Percentiles rank a stretch among this genome's conserved stretches.
These are phyloP conservation scores for Fistularia commersonii DNA, from an alignment of 2,797 vertebrate species.

Conservation along the genomic window DNA sequence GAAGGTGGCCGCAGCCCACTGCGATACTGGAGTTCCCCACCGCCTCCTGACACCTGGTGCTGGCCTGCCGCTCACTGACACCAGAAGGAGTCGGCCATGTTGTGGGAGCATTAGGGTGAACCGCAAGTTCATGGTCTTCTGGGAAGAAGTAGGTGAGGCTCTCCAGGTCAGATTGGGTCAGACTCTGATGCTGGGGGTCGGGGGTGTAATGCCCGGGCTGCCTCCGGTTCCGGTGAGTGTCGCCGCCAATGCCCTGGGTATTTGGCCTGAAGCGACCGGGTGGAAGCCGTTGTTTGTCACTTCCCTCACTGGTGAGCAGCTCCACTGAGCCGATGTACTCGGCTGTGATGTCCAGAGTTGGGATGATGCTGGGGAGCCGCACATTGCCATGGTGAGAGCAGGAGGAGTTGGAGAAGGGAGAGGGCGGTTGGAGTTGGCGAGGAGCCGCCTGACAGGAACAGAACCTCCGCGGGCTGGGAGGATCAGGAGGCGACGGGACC, in stretches of 20 bases:
- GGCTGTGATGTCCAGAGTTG: conserved; percentile 79
- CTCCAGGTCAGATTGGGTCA: conserved; percentile 73
- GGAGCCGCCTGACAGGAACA: conserved; percentile 74
- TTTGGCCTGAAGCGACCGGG: neutral
- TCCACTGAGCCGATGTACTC: conserved; percentile 73
- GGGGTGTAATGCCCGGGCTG: conserved; percentile 65
- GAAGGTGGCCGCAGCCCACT: conserved; percentile 69
- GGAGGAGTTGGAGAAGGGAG: conserved; percentile 35
- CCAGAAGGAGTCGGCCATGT: conserved; percentile 83
- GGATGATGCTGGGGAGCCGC: conserved; percentile 76
- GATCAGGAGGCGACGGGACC: conserved; percentile 46
- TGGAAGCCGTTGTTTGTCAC: conserved; percentile 23
- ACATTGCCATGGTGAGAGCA: conserved; percentile 70
- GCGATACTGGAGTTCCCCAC: conserved; percentile 81
- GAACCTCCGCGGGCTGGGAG: conserved; percentile 51
- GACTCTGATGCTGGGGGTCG: conserved; percentile 63
- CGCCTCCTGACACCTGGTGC: conserved; percentile 65
- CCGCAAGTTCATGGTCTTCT: conserved; percentile 76
- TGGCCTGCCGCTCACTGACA: conserved; percentile 64
- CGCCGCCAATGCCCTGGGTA: neutral
- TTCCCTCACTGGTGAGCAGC: conserved; percentile 46
- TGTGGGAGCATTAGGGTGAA: conserved; percentile 43
- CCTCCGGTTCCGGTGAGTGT: conserved; percentile 49
- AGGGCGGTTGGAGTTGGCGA: conserved; percentile 24
- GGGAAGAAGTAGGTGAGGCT: conserved; percentile 84